phyloP scores from a whole-genome alignment of 2,888 invertebrate genomes.

The Vanessa cardui region DNA sequence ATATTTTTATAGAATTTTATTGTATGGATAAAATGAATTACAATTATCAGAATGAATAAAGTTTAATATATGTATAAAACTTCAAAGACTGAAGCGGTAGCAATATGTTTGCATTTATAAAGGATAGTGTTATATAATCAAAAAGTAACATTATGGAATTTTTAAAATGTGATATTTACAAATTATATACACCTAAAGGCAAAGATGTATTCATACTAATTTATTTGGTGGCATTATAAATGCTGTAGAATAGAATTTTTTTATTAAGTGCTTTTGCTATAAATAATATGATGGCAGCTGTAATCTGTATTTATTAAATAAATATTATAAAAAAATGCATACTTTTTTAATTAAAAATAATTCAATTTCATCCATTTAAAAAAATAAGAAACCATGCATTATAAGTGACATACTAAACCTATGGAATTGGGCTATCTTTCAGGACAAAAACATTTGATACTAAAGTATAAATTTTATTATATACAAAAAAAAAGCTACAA shows the following conservation, averaged over 20 bases:
- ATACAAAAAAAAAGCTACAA: constrained; percentile 46
- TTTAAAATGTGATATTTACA: constrained; percentile 46
- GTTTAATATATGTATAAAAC: constrained; percentile 25
- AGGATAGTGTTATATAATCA: constrained; percentile 39
- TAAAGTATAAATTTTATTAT: constrained; percentile 36
- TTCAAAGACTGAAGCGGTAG: constrained; percentile 35
- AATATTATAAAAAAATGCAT: constrained; percentile 22
- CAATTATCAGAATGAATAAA: constrained; percentile 14
- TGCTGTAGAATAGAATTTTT: constrained; percentile 46
- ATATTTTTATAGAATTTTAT: constrained; percentile 3
- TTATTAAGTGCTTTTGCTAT: constrained; percentile 24
- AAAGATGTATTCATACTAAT: constrained; percentile 19
- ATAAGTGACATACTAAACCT: too few relatives aligned
- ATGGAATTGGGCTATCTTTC: too few relatives aligned
- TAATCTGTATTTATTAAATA: constrained; percentile 35
- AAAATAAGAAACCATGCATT: too few relatives aligned
- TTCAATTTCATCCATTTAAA: too few relatives aligned
- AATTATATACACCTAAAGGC: constrained; percentile 10
- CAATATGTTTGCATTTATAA: constrained; percentile 28
- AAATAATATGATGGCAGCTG: constrained; percentile 32
- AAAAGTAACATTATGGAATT: constrained; percentile 39
- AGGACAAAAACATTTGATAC: background rate
- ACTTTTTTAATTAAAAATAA: constrained; percentile 10
- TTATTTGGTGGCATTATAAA: constrained; percentile 54
- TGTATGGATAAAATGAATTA: constrained; percentile 1